A percentile compares a stretch with the other conserved stretches of the same genome.
phyloP scores from a whole-genome alignment of 2,888 invertebrate genomes.

The Mactromeris polynyma region DNA sequence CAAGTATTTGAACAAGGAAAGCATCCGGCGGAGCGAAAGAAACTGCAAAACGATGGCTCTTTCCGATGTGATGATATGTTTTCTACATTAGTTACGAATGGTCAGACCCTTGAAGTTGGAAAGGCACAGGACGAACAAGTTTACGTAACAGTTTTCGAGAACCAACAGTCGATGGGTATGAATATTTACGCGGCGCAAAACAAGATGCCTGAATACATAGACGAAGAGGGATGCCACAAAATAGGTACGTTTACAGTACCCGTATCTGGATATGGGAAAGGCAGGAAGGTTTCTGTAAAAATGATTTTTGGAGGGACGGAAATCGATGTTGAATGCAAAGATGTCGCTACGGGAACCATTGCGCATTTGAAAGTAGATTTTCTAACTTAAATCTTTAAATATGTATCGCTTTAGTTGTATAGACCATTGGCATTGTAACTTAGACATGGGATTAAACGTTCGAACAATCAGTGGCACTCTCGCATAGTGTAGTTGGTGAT shows the following conservation, averaged over 20 bases:
- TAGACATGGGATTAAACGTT: too few species aligned
- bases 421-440: too few species aligned
- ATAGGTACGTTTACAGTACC: constrained; percentile 58
- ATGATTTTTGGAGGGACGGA: constrained; percentile 71
- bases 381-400: neutral
- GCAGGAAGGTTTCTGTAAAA: constrained; percentile 51
- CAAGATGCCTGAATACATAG: constrained; percentile 49
- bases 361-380: constrained; percentile 32
- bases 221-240: constrained; percentile 52
- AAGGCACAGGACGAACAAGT: constrained; percentile 48
- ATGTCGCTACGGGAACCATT: constrained; percentile 41
- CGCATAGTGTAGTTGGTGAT: too few species aligned
- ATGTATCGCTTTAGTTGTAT: too few species aligned
- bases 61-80: constrained; percentile 55
- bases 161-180: constrained; percentile 53
- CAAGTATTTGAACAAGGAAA: neutral
- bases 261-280: constrained; percentile 56
- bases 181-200: constrained; percentile 49
- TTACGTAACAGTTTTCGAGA: constrained; percentile 28
- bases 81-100: constrained; percentile 50
- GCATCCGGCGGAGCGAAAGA: constrained; percentile 45
- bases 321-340: constrained; percentile 53
- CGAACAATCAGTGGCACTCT: too few species aligned
- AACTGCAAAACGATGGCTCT: constrained; percentile 33
- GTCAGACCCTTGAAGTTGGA: constrained; percentile 52